Evolutionary conservation across 2,888 invertebrate genomes (phyloP).

Genomic region (Cheilosia impressa): DNA sequence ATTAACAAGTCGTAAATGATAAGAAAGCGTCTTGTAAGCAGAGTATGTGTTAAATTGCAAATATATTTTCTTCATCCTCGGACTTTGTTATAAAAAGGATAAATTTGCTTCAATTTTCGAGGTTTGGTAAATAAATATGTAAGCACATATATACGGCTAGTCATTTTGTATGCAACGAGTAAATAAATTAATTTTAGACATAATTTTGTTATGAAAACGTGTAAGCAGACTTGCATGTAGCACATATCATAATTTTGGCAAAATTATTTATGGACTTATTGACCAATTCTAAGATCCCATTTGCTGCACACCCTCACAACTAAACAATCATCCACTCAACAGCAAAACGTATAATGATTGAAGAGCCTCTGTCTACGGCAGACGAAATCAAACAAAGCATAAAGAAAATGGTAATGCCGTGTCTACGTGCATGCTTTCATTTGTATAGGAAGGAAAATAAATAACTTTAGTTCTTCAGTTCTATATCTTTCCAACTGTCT

Average conservation of each 20-base stretch:
- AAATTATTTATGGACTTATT: background rate
- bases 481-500: slow-evolving; percentile 20
- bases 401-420: slow-evolving; percentile 32
- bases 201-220: background rate
- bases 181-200: too few species aligned
- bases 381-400: slow-evolving; percentile 43
- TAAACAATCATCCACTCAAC: slow-evolving; percentile 1
- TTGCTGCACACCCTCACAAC: background rate
- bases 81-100: too few species aligned
- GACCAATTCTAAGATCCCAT: background rate
- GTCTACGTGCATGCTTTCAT: slow-evolving; percentile 65
- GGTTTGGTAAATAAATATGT: too few species aligned
- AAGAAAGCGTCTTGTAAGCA: too few species aligned
- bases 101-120: too few species aligned
- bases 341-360: slow-evolving; percentile 53
- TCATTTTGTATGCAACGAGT: too few species aligned
- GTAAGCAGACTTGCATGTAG: background rate
- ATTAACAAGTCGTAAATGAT: too few species aligned
- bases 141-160: too few species aligned
- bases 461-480: slow-evolving; percentile 53
- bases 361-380: slow-evolving; percentile 54
- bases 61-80: too few species aligned
- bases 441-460: slow-evolving; percentile 56
- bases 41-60: too few species aligned
- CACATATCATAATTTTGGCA: background rate